phyloP scores from a whole-genome alignment of 2,888 invertebrate species.

The Drosophila cracens region DNA sequence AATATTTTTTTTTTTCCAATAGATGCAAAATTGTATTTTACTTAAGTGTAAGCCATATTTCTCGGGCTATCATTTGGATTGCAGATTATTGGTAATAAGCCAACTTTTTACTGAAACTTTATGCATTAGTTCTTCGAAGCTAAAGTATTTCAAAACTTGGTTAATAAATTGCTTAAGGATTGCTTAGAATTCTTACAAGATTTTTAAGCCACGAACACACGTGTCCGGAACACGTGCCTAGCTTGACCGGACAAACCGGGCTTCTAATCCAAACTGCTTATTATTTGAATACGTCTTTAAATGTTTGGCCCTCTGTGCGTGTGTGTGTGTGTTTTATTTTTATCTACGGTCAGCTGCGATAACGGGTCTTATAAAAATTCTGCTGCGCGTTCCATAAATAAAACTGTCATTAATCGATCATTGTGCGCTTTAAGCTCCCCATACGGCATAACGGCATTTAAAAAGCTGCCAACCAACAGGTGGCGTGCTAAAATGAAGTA shows the following conservation, averaged over 20 bases:
- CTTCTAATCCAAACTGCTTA: conserved; percentile 10
- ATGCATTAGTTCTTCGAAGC: neutral
- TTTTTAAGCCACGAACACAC: neutral
- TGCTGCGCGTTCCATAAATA: conserved; percentile 26
- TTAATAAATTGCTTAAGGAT: neutral
- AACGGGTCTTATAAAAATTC: conserved; percentile 9
- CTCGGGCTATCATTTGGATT: neutral
- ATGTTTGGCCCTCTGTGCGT: conserved; percentile 7
- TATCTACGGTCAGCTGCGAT: conserved; percentile 33
- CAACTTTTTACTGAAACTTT: neutral
- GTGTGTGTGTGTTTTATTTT: conserved; percentile 6
- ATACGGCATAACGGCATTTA: conserved; percentile 18
- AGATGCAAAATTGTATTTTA: neutral
- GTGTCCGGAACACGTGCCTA: conserved; percentile 15
- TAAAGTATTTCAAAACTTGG: neutral
- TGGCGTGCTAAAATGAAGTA: conserved; percentile 48
- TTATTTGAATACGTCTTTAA: conserved; percentile 16
- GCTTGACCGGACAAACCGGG: neutral
- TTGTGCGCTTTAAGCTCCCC: conserved; percentile 27
- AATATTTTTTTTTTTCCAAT: neutral
- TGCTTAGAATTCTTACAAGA: neutral
- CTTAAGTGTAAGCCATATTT: neutral
- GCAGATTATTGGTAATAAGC: neutral
- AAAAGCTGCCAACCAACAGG: conserved; percentile 53
- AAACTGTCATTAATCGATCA: conserved; percentile 49